Evolutionary conservation across 2,113 vertebrate genomes (phyloP), one percentile per base, ranked within the genome.

Genomic region (Drymodes brunneopygia): DNA sequence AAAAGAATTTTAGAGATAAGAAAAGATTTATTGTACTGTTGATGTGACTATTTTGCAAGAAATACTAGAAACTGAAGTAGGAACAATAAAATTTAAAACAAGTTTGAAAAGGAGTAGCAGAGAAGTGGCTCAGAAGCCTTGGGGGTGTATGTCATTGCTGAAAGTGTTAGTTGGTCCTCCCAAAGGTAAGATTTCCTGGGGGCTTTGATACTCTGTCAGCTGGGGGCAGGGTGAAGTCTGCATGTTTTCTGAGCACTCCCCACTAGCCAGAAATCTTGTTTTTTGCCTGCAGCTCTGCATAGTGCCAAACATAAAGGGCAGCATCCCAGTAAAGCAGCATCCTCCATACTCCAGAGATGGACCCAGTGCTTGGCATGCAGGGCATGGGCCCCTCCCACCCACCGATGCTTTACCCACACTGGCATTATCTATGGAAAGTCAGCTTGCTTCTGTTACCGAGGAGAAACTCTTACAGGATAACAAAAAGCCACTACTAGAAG

Each of bases 141-240:
- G 7, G 31, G 35, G 79, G 4, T 0, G 0, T 3, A 31, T 80
- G 28, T 40, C 4, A 44, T 25, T 65, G 27, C 19, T 19, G 38
- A 47, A 83, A 62, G 6, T 3, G 5, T 44, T 47, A 35, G 20
- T 7, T 72, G 24, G 24, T 48, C 15, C 11, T 75, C 33, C 11
- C 0, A 0, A 66, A 61, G 28, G 1, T 4, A 42, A 51, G 2
- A 7, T 51, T n/a, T 67, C 53, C 48, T 42, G 15, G 25, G 50
- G 82, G 48, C 33, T 27, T 36, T 23, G 16, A 11, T 29, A 15
- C 7, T 57, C 36, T 10, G 2, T 15, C 45, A 75, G 58, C 27
- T 10, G 15, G 27, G 50, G 17, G 10, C 31, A 69, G 19, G 23
- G 38, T 28, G 15, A 70, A 18, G 17, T 18, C 61, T 64, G 6